Conservation (phyloP, 2,113 vertebrate genomes). For the Hemicordylus capensis region DNA sequence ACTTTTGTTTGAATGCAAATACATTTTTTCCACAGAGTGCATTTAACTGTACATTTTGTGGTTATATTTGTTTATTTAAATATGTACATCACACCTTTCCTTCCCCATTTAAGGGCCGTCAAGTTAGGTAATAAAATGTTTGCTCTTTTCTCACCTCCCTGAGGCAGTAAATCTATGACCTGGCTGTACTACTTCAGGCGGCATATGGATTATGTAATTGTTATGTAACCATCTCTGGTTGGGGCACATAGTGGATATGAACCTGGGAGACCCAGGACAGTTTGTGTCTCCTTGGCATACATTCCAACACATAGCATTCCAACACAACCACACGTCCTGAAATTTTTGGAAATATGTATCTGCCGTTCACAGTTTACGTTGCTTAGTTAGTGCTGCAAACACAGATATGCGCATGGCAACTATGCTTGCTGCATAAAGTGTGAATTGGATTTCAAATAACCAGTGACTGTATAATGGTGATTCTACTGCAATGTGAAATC, state of each 20-base stretch:
- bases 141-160: too few species aligned
- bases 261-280: not conserved
- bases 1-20: slow-evolving; percentile 15
- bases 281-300: not conserved
- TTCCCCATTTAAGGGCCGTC: too few species aligned
- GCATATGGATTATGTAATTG: not conserved
- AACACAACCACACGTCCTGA: too few species aligned
- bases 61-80: not conserved
- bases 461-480: not conserved
- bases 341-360: not conserved
- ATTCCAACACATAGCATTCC: too few species aligned
- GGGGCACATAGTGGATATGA: not conserved
- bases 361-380: not conserved
- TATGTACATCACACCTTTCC: too few species aligned
- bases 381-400: not conserved
- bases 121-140: too few species aligned
- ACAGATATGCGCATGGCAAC: not conserved
- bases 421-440: not conserved
- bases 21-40: slow-evolving; percentile 21
- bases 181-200: too few species aligned
- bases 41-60: slow-evolving; percentile 17
- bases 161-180: too few species aligned
- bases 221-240: slow-evolving; percentile 3
- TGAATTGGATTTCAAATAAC: not conserved
- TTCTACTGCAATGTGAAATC: not conserved